A percentile compares a stretch with the other conserved stretches of the same genome.
Conservation (phyloP, 2,888 invertebrate genomes). For the Unio pictorum region DNA sequence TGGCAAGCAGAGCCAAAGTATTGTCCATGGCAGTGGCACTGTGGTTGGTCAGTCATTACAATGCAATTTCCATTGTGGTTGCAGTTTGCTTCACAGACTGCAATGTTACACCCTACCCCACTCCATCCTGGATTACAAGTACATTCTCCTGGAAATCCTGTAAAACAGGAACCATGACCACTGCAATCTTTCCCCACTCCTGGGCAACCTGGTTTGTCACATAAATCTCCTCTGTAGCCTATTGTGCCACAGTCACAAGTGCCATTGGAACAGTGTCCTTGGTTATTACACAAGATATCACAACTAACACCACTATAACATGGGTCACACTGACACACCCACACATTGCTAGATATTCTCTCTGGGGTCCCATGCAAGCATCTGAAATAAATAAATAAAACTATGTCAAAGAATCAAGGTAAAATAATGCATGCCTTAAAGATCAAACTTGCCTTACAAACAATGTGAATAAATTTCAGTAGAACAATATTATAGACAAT, state of each 20-base stretch:
- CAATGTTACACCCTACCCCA: slow-evolving; percentile 43
- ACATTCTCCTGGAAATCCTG: slow-evolving; percentile 35
- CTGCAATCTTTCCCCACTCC: slow-evolving; percentile 44
- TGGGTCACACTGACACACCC: slow-evolving; percentile 38
- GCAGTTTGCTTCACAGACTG: slow-evolving; percentile 48
- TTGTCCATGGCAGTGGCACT: slow-evolving; percentile 42
- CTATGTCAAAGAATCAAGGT: too few relatives aligned
- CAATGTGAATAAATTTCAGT: too few relatives aligned
- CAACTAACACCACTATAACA: slow-evolving; percentile 45
- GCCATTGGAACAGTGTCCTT: slow-evolving; percentile 27
- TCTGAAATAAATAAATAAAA: neutral
- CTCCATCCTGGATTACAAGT: slow-evolving; percentile 48
- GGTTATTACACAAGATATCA: slow-evolving; percentile 19
- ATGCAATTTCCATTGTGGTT: slow-evolving; percentile 30
- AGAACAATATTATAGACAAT: too few relatives aligned
- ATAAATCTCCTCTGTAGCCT: slow-evolving; percentile 47
- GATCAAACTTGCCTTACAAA: too few relatives aligned
- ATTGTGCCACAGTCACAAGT: slow-evolving; percentile 41
- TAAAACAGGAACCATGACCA: slow-evolving; percentile 45
- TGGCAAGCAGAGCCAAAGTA: slow-evolving; percentile 48
- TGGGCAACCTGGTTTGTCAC: slow-evolving; percentile 47
- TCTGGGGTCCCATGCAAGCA: slow-evolving; percentile 4
- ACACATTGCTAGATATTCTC: slow-evolving; percentile 19
- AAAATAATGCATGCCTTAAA: too few relatives aligned
- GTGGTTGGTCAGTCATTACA: slow-evolving; percentile 24